Evolutionary conservation across 2,888 invertebrate genomes (phyloP), one percentile per base, ranked within the genome.

Genomic region (Spicauda simplicius): DNA sequence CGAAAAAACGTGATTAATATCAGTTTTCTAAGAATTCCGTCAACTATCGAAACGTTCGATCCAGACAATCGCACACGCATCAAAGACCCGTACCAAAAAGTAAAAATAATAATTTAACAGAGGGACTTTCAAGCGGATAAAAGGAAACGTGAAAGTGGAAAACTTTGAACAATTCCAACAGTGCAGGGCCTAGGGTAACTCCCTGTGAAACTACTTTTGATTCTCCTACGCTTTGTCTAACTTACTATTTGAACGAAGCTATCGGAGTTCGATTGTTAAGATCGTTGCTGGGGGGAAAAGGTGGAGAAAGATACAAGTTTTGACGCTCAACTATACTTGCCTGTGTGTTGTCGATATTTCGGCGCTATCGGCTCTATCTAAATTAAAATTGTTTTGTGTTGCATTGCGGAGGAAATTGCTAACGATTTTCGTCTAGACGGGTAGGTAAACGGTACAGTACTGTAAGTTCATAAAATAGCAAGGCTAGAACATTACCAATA

Each of bases 91-190:
- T 11, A 80, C 80, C 73, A 77, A 78, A 79, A 82, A 80, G 82
- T 82, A 80, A 82, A 88, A 90, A 89, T 85, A 88, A 91, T 87
- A 91, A 91, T 89, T 89, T 89, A 86, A 86, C 85, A 84, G 81
- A 81, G 80, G 82, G 85, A 90, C 86, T 88, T 85, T 85, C 81
- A 72, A 82, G 84, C 80, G 86, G 83, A 90, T 89, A 90, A 91
- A 90, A 87, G 86, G 88, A 85, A 90, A 85, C 85, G 86, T 70
- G 86, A 87, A 88, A 90, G 86, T 88, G 85, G 89, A 77, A 90
- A 91, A 92, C 82, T 91, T 91, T 83, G 80, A 82, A 89, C 90
- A 83, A 86, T 88, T 84, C 83, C 79, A 87, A 84, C 81, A 80
- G 81, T 80, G 80, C 79, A 77, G 83, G 85, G 85, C 85, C 85